Conservation (phyloP, 2,797 vertebrate species). For the Schizopygopsis malacanthus region DNA sequence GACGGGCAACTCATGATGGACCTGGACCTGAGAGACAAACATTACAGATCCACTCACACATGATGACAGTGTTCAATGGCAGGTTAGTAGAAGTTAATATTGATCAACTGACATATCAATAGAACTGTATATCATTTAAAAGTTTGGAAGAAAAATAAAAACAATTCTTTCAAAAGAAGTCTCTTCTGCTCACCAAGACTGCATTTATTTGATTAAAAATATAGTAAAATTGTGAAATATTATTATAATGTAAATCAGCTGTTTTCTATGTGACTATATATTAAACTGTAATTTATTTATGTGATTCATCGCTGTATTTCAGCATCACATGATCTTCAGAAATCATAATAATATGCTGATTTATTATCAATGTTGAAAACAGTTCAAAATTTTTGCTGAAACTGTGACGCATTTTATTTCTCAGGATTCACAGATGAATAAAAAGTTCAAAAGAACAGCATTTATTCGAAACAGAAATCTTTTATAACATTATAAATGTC, state of each 20-base stretch:
- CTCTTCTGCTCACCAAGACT: too few species aligned
- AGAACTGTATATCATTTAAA: too few species aligned
- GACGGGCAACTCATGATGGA: constrained; percentile 74
- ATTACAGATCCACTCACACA: background rate
- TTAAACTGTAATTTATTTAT: too few species aligned
- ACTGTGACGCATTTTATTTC: background rate
- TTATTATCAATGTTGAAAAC: background rate
- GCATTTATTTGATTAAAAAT: too few species aligned
- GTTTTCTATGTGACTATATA: too few species aligned
- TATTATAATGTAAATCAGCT: too few species aligned
- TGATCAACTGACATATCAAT: too few species aligned
- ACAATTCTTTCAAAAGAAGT: too few species aligned
- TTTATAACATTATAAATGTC: background rate
- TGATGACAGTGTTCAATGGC: too few species aligned
- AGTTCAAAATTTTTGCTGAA: background rate
- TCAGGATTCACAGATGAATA: background rate
- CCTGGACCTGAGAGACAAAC: constrained; percentile 50
- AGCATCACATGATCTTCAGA: background rate
- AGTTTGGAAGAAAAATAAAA: too few species aligned
- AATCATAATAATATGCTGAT: background rate
- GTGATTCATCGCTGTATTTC: background rate
- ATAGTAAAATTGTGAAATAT: too few species aligned
- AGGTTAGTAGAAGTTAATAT: too few species aligned
- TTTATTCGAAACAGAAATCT: background rate
- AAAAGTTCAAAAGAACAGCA: background rate